Conservation (phyloP, 2,113 vertebrate genomes). For the Leptobrachium leishanense region DNA sequence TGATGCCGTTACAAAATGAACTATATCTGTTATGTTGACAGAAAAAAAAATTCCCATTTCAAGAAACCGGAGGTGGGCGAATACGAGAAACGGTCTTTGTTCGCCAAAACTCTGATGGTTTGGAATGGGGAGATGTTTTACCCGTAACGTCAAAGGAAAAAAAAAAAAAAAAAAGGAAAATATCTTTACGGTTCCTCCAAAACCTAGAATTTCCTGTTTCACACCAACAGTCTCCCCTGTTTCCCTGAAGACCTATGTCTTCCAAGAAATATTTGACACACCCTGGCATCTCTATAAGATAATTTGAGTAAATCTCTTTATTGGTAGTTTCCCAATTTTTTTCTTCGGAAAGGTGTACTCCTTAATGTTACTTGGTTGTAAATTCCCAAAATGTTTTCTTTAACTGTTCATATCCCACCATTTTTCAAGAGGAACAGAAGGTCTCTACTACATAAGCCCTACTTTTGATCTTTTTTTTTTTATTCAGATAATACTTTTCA, state of each 20-base stretch:
- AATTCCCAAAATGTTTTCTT: not conserved
- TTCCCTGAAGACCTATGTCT: not conserved
- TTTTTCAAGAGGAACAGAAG: too few relatives aligned
- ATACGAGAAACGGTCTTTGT: conserved; percentile 19
- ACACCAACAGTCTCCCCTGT: not conserved
- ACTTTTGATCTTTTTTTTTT: too few relatives aligned
- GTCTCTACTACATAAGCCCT: too few relatives aligned
- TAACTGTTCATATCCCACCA: too few relatives aligned
- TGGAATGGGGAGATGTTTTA: not conserved
- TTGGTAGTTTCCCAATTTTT: not conserved
- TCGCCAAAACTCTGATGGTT: conserved; percentile 14
- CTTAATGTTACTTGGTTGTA: not conserved
- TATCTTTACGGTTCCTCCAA: not conserved
- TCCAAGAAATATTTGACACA: not conserved
- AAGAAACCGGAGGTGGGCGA: conserved; percentile 29
- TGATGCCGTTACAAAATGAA: conserved; percentile 37
- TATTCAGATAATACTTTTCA: too few relatives aligned
- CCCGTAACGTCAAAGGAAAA: not conserved
- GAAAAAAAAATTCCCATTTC: conserved; percentile 31
- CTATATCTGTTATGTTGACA: conserved; percentile 6
- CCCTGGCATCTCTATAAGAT: not conserved
- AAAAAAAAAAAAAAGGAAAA: not conserved
- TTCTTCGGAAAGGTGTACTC: not conserved
- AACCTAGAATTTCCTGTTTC: not conserved
- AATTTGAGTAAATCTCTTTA: not conserved